phyloP scores from a whole-genome alignment of 2,888 invertebrate genomes.

The Cordilura impudica region DNA sequence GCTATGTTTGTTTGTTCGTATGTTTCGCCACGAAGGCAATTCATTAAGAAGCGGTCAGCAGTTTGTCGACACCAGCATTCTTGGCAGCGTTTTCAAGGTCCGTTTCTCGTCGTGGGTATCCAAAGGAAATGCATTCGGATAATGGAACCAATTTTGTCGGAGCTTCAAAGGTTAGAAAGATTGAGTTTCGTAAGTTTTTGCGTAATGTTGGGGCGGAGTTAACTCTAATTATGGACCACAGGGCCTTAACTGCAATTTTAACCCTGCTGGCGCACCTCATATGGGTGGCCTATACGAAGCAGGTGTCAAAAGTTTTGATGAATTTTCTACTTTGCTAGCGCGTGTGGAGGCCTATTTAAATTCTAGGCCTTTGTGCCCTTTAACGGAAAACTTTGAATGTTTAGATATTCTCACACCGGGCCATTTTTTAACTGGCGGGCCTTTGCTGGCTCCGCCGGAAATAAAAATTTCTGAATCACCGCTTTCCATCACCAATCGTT shows the following conservation, averaged over 20 bases:
- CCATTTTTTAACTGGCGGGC: conserved; percentile 43
- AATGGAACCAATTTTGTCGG: conserved; percentile 57
- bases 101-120: conserved; percentile 45
- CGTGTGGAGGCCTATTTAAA: conserved; percentile 47
- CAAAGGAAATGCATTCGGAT: conserved; percentile 39
- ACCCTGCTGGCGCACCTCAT: conserved; percentile 43
- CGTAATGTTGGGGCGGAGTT: background rate
- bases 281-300: conserved; percentile 52
- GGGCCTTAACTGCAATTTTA: conserved; percentile 50
- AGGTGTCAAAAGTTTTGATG: conserved; percentile 49
- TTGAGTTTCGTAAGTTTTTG: conserved; percentile 26
- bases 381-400: background rate
- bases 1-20: too few relatives aligned
- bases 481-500: conserved; percentile 14
- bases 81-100: conserved; percentile 48
- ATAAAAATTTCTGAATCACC: conserved; percentile 9
- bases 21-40: too few relatives aligned
- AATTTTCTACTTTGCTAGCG: conserved; percentile 42
- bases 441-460: conserved; percentile 32
- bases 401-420: conserved; percentile 28
- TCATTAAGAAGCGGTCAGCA: conserved; percentile 26
- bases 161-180: conserved; percentile 25
- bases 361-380: conserved; percentile 34
- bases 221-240: background rate
- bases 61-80: conserved; percentile 41